Percentiles rank a stretch among this genome's conserved stretches.
These are phyloP conservation scores for Cyrtodaria siliqua DNA, from an alignment of 2,888 invertebrate species.

Conservation along the genomic window DNA sequence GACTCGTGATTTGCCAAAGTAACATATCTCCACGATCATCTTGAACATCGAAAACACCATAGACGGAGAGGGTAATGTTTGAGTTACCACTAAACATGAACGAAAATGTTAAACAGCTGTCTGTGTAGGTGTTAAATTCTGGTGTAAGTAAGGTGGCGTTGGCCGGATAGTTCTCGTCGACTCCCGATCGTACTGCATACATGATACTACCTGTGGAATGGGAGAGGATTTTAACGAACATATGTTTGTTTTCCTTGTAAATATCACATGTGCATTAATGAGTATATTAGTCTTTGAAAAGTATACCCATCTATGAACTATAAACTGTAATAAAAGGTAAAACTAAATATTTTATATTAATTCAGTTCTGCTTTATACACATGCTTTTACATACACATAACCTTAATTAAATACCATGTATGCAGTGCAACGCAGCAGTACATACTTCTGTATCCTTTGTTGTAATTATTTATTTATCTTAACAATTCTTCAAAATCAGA, in stretches of 20 bases:
- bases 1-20: slow-evolving; percentile 37
- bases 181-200: slow-evolving; percentile 42
- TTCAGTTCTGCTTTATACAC: no score
- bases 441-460: no score
- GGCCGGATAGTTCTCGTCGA: slow-evolving; percentile 1
- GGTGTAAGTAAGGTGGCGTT: slow-evolving; percentile 60
- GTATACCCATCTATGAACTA: no score
- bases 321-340: no score
- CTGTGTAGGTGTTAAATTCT: slow-evolving; percentile 1
- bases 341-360: no score
- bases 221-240: background rate
- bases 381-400: no score
- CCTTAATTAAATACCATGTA: no score
- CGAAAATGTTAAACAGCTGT: slow-evolving; percentile 64
- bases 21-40: background rate
- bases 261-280: background rate
- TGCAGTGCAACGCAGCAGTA: no score
- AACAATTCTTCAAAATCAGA: no score
- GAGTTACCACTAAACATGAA: slow-evolving; percentile 62
- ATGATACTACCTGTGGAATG: slow-evolving; percentile 61
- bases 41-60: slow-evolving; percentile 26
- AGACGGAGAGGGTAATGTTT: slow-evolving; percentile 64
- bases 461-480: no score
- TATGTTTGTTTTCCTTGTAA: background rate
- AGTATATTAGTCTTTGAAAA: no score